Evolutionary conservation across 2,113 vertebrate genomes (phyloP).

Genomic region (Callipepla californica): DNA sequence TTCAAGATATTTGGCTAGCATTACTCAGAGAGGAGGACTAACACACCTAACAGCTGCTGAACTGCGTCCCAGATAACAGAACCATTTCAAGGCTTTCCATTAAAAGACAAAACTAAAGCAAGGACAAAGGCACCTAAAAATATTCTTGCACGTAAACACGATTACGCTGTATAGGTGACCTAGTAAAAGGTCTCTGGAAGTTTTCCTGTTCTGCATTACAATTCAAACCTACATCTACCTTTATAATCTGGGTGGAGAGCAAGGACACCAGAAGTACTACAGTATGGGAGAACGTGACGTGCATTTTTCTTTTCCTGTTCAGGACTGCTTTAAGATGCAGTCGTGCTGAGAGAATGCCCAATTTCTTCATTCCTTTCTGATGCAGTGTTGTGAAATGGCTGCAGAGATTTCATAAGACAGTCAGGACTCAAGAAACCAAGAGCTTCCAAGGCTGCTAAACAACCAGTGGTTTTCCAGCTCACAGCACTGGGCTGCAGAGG

Average conservation of each 20-base stretch:
- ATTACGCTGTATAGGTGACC: neutral
- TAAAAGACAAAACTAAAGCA: neutral
- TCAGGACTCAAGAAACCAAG: neutral
- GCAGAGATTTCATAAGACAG: neutral
- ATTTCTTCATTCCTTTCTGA: neutral
- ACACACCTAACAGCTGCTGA: neutral
- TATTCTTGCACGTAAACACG: neutral
- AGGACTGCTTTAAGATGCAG: neutral
- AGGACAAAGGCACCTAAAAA: constrained; percentile 49
- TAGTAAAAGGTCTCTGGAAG: neutral
- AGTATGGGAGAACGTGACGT: fast-evolving
- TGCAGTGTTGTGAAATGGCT: neutral
- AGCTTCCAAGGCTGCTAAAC: neutral
- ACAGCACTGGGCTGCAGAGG: neutral
- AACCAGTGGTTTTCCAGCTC: fast-evolving
- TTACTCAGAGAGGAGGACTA: neutral
- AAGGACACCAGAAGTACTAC: fast-evolving
- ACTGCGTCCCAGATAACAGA: neutral
- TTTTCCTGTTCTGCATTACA: neutral
- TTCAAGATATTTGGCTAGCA: neutral
- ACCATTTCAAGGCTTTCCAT: neutral
- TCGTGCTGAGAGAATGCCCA: neutral
- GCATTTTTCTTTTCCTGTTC: neutral
- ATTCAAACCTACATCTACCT: neutral
- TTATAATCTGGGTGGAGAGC: neutral